Conservation (phyloP, 2,113 vertebrate species). For the Podarcis raffonei region DNA sequence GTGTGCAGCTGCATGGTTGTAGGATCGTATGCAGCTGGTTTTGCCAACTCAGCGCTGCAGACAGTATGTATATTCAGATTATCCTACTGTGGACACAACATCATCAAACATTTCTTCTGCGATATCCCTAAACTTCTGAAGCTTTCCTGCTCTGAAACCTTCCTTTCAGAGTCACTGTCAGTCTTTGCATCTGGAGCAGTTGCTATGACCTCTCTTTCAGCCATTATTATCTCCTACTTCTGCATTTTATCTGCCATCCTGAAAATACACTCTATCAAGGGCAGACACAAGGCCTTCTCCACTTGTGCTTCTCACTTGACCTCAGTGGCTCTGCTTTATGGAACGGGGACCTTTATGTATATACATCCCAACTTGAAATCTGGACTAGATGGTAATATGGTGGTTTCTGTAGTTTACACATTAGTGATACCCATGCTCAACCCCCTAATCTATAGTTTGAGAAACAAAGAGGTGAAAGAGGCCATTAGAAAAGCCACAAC, state of each 20-base stretch:
- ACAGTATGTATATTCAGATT: constrained; percentile 31
- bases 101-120: constrained; percentile 58
- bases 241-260: constrained; percentile 44
- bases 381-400: constrained; percentile 34
- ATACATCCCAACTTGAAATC: constrained; percentile 42
- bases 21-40: background rate
- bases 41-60: constrained; percentile 1
- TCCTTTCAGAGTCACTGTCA: constrained; percentile 43
- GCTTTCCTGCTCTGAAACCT: constrained; percentile 54
- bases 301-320: constrained; percentile 55
- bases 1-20: background rate
- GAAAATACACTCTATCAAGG: constrained; percentile 44
- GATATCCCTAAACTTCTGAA: constrained; percentile 54
- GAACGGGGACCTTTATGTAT: constrained; percentile 52
- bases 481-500: constrained; percentile 18
- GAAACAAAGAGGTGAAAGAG: constrained; percentile 38
- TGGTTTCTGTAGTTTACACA: constrained; percentile 48
- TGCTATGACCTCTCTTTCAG: constrained; percentile 10
- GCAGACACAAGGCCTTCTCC: constrained; percentile 24
- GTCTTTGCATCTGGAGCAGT: background rate
- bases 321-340: constrained; percentile 44
- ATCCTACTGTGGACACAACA: constrained; percentile 47
- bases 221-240: constrained; percentile 37
- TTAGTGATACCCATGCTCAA: constrained; percentile 47
- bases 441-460: constrained; percentile 56